These are phyloP conservation scores for Esperia sulphurella DNA, from an alignment of 2,888 invertebrate species.

Conservation along the genomic window DNA sequence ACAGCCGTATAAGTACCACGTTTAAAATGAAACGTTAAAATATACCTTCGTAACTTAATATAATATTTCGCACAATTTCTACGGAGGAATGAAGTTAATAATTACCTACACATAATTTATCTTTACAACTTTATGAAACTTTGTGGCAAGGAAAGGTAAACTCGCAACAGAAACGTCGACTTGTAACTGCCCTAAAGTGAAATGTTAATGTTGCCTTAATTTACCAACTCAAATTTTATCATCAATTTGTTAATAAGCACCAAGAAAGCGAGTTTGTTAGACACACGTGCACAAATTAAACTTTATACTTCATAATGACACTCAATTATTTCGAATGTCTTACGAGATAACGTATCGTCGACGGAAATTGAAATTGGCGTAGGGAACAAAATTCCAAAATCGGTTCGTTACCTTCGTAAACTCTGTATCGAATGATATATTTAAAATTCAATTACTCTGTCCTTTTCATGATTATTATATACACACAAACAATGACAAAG, in stretches of 20 bases:
- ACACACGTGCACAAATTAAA: too few species aligned
- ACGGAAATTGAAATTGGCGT: too few species aligned
- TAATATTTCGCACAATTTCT: slow-evolving; percentile 41
- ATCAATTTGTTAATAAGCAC: neutral
- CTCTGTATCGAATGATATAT: too few species aligned
- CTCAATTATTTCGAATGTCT: too few species aligned
- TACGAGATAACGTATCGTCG: too few species aligned
- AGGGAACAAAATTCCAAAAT: too few species aligned
- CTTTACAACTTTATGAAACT: slow-evolving; percentile 37
- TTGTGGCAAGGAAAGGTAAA: slow-evolving; percentile 24
- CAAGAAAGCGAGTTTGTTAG: too few species aligned
- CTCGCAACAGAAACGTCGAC: neutral
- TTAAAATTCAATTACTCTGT: too few species aligned
- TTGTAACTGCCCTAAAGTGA: slow-evolving; percentile 7
- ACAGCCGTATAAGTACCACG: slow-evolving; percentile 4
- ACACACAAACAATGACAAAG: too few species aligned
- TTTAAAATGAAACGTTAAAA: slow-evolving; percentile 34
- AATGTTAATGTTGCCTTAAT: slow-evolving; percentile 13
- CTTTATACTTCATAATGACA: too few species aligned
- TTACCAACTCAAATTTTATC: neutral
- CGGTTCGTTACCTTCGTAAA: too few species aligned
- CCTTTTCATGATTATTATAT: too few species aligned
- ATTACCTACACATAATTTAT: slow-evolving; percentile 42
- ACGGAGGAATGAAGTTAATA: slow-evolving; percentile 35
- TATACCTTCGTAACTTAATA: slow-evolving; percentile 31